Evolutionary conservation across 2,797 vertebrate genomes (phyloP).

Genomic region (Notamacropus eugenii): DNA sequence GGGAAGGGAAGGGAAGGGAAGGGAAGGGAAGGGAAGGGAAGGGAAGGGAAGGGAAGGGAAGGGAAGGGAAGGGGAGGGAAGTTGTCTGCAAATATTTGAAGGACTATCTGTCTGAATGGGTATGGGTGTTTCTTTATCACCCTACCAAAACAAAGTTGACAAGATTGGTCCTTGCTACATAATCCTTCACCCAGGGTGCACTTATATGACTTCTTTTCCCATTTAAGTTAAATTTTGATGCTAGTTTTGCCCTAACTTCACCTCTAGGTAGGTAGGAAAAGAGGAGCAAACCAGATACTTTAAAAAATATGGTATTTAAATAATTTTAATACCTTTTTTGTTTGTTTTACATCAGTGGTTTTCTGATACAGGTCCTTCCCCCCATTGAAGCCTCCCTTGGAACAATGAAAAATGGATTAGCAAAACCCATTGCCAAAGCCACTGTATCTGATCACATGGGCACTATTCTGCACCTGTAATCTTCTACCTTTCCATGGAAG

Average conservation of each 20-base stretch:
- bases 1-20: too few species aligned
- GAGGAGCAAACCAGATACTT: neutral
- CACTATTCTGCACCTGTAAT: neutral
- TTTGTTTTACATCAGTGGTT: neutral
- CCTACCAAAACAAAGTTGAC: neutral
- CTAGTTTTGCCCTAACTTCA: neutral
- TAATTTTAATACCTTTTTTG: neutral
- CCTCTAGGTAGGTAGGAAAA: neutral
- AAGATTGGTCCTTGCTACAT: neutral
- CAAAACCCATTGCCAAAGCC: neutral
- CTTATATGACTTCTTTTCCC: neutral
- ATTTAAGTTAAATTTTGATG: neutral
- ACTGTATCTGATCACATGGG: neutral
- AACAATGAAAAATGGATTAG: neutral
- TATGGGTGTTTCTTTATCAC: accelerated
- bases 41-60: too few species aligned
- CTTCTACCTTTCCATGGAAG: neutral
- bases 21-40: too few species aligned
- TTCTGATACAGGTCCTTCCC: neutral
- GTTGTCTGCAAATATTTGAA: neutral
- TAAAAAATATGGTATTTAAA: neutral
- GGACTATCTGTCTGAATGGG: neutral
- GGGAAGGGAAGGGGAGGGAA: too few species aligned
- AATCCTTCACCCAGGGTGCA: neutral
- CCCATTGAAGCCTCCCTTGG: neutral